These are phyloP conservation scores for Ciconia nigra DNA, from an alignment of 2,797 vertebrate genomes.

Conservation along the genomic window DNA sequence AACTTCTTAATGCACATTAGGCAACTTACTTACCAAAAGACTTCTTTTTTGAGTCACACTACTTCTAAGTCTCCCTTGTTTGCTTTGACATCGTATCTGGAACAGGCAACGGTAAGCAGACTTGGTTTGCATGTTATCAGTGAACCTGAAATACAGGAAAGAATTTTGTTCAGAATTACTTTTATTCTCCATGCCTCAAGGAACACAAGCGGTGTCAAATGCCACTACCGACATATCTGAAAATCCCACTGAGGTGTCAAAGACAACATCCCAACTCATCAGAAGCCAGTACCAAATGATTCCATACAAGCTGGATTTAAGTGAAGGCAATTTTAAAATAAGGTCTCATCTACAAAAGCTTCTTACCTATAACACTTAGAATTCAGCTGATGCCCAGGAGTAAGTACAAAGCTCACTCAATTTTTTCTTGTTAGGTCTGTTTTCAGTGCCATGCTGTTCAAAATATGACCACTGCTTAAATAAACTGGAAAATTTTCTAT, in stretches of 20 bases:
- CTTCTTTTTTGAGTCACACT: background rate
- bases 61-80: background rate
- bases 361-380: background rate
- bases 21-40: conserved; percentile 48
- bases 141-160: conserved; percentile 16
- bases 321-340: background rate
- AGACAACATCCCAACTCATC: background rate
- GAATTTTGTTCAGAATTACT: background rate
- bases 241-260: background rate
- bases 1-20: background rate
- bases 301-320: background rate
- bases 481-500: background rate
- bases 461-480: background rate
- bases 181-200: background rate
- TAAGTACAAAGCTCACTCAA: background rate
- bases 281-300: background rate
- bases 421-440: background rate
- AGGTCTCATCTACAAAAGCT: background rate
- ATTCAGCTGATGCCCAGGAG: background rate
- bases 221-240: background rate
- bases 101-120: background rate
- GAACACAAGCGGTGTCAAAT: background rate
- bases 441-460: background rate
- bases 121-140: background rate
- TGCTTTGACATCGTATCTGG: background rate